These are phyloP conservation scores for Enteromius paludinosus DNA, from an alignment of 2,797 vertebrate species.

Conservation along the genomic window DNA sequence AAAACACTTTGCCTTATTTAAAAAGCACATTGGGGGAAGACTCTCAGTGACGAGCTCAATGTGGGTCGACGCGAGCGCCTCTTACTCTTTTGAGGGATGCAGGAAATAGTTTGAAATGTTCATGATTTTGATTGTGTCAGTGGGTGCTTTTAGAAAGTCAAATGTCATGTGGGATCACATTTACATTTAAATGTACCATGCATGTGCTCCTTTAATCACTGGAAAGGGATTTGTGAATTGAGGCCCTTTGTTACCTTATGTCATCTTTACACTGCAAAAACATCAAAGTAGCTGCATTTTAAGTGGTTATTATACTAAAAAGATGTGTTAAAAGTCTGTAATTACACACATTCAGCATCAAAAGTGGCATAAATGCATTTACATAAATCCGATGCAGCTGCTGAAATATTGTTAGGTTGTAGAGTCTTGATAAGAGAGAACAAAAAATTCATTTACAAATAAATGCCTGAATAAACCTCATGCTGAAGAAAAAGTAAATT, in stretches of 20 bases:
- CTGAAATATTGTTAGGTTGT: neutral
- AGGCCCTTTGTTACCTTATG: neutral
- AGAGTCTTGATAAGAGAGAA: too few relatives aligned
- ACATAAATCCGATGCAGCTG: neutral
- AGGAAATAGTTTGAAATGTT: neutral
- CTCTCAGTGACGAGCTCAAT: neutral
- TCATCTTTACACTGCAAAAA: neutral
- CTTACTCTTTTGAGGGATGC: neutral
- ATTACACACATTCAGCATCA: neutral
- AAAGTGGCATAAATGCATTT: too few relatives aligned
- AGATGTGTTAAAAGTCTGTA: neutral
- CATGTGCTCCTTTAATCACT: neutral
- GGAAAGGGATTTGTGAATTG: slow-evolving; percentile 1
- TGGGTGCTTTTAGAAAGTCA: neutral
- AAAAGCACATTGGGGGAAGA: slow-evolving; percentile 20
- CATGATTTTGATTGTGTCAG: neutral
- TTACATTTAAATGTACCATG: slow-evolving; percentile 1
- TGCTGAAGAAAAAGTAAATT: too few relatives aligned
- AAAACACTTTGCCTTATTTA: slow-evolving; percentile 20
- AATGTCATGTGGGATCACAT: neutral
- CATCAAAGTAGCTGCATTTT: neutral
- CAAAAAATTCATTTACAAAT: too few relatives aligned
- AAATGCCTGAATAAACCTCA: too few relatives aligned
- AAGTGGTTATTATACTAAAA: neutral
- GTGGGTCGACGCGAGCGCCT: neutral